Base-by-base conservation (phyloP, 2,113 vertebrate species). In the Pomatostomus ruficeps region DNA sequence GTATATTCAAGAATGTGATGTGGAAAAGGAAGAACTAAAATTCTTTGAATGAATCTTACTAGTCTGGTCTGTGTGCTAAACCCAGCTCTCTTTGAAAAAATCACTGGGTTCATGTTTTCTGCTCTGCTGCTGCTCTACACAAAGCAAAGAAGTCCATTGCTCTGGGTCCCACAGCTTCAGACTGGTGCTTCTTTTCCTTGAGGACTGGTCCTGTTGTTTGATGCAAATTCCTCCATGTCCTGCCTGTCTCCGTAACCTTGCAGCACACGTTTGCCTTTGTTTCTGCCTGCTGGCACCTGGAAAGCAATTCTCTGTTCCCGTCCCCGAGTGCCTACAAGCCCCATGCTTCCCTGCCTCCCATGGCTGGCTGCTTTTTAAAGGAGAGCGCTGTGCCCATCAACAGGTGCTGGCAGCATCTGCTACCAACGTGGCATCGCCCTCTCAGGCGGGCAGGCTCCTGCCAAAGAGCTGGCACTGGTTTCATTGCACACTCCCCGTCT, bases 321-420 rank as follows among this genome's bases (percentile, higher is more conserved):
- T 58, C 48, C 74, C 33, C 0, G 0, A 33, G 58, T 51, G 40
- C 68, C 38, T 61, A 2, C 38, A 8, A 68, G 11, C 54, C 38
- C 80, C 42, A 2, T 20, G 43, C 67, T 88, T 61, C 55, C 48
- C 43, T 87, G 68, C 45, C 68, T 86, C 79, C 59, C 21, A 43
- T 0, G 24, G 68, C 2, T 88, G 52, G 28, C 28, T 66, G 63
- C 73, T 57, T 73, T 79, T 45, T 25, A 51, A 90, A 68, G 35
- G 76, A 63, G 61, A 75, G 8, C 13, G n/a, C 54, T 73, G 90
- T 49, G 45, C 18, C 76, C 52, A 82, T n/a, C 94, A 62, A 61
- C 55, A 91, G 84, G 78, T 91, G 52, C 51, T 48, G 35, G 84
- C 85, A 95, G 93, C 91, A 83, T 80, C 91, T 87, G 75, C 79